These are phyloP conservation scores for Diadumene lineata DNA, from an alignment of 92 coral and sea anemone species.

Conservation along the genomic window DNA sequence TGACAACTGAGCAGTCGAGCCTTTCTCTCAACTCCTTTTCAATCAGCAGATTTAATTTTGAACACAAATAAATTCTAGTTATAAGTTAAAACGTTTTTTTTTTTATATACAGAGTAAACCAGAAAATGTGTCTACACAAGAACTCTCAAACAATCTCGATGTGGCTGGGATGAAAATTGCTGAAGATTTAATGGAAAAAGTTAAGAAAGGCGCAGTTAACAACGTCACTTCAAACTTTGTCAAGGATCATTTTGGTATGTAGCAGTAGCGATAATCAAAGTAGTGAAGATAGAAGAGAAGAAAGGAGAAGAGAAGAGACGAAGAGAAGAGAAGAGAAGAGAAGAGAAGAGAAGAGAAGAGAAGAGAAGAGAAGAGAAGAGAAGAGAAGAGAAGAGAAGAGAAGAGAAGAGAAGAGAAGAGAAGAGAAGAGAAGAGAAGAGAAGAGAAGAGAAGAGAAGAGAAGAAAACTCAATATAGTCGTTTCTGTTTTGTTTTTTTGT, in stretches of 20 bases:
- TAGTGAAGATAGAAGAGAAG: not conserved
- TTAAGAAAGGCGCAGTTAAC: not conserved
- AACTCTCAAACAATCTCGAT: conserved; percentile 5
- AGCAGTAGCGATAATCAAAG: not conserved
- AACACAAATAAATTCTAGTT: too few species aligned
- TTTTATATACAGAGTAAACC: conserved; percentile 29
- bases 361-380: not conserved
- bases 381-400: not conserved
- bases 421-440: not conserved
- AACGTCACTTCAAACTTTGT: not conserved
- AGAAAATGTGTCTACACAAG: conserved; percentile 23
- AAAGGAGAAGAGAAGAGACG: not conserved
- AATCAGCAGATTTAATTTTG: too few species aligned
- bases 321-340: not conserved
- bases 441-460: not conserved
- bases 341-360: not conserved
- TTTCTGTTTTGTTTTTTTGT: not conserved
- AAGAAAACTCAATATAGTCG: not conserved
- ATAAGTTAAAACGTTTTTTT: too few species aligned
- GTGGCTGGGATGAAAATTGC: conserved; percentile 5
- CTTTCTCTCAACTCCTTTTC: too few species aligned
- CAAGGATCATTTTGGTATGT: conserved; percentile 19
- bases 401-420: not conserved
- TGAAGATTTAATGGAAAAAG: not conserved
- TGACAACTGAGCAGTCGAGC: too few species aligned